Conservation (phyloP, 2,113 vertebrate species). For the Vicugna pacos region DNA sequence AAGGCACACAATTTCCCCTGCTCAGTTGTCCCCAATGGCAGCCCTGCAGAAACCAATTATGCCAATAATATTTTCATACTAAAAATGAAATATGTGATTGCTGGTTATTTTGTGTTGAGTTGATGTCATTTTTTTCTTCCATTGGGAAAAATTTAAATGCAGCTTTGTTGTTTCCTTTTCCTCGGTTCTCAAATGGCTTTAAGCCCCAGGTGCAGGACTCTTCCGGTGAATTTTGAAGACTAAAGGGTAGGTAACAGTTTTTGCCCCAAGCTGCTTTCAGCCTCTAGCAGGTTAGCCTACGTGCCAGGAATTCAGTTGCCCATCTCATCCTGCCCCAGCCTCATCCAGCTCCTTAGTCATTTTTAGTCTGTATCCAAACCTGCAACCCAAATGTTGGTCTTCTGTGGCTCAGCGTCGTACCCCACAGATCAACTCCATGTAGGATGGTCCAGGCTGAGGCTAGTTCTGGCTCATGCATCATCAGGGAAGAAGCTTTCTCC, state of each 20-base stretch:
- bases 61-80: slow-evolving; percentile 83
- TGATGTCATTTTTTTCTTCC: slow-evolving; percentile 77
- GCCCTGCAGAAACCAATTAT: slow-evolving; percentile 80
- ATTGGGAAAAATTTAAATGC: slow-evolving; percentile 72
- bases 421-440: not conserved
- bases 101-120: slow-evolving; percentile 82
- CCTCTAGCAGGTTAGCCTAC: not conserved
- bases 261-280: slow-evolving; percentile 12
- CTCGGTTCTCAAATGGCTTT: slow-evolving; percentile 77
- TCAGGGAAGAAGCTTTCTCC: not conserved
- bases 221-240: slow-evolving; percentile 75
- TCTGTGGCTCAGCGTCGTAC: not conserved
- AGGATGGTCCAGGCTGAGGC: not conserved
- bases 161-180: slow-evolving; percentile 85
- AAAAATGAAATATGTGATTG: slow-evolving; percentile 72
- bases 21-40: slow-evolving; percentile 75
- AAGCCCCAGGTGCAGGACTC: slow-evolving; percentile 77
- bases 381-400: slow-evolving; percentile 7
- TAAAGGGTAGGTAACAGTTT: slow-evolving; percentile 55
- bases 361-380: slow-evolving; percentile 48
- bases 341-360: not conserved
- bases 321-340: not conserved
- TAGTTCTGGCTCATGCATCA: not conserved
- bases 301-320: not conserved
- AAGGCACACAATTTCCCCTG: slow-evolving; percentile 72